Conservation (phyloP, 2,888 invertebrate species). For the Dyspetes luteomarginatus region DNA sequence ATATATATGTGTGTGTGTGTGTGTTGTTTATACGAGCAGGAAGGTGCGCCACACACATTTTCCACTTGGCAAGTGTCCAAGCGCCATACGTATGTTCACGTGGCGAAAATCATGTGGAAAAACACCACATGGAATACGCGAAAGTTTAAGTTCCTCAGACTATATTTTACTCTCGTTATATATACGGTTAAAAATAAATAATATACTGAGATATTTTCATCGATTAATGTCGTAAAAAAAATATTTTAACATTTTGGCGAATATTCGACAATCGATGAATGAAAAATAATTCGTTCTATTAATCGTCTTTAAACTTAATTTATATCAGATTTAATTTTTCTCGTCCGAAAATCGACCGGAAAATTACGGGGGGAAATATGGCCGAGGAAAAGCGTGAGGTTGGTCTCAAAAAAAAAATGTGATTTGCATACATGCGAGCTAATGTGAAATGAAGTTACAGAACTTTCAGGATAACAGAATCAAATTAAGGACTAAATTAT, state of each 20-base stretch:
- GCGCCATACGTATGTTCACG: constrained; percentile 16
- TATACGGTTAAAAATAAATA: no score
- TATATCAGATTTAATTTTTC: background rate
- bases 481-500: no score
- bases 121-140: background rate
- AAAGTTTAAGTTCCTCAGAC: background rate
- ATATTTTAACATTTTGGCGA: no score
- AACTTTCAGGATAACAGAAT: no score
- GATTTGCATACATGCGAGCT: no score
- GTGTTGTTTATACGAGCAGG: constrained; percentile 2
- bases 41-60: constrained; percentile 23
- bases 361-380: background rate
- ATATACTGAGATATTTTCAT: no score
- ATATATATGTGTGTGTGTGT: background rate
- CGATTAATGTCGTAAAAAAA: no score
- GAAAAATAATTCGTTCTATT: no score
- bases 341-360: background rate
- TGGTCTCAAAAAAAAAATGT: background rate
- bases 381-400: background rate
- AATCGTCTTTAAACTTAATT: no score
- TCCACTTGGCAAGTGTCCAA: constrained; percentile 53
- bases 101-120: constrained; percentile 9
- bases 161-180: no score
- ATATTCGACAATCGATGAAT: no score
- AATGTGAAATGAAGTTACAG: no score